phyloP scores from a whole-genome alignment of 2,113 vertebrate species.

The Menura novaehollandiae region DNA sequence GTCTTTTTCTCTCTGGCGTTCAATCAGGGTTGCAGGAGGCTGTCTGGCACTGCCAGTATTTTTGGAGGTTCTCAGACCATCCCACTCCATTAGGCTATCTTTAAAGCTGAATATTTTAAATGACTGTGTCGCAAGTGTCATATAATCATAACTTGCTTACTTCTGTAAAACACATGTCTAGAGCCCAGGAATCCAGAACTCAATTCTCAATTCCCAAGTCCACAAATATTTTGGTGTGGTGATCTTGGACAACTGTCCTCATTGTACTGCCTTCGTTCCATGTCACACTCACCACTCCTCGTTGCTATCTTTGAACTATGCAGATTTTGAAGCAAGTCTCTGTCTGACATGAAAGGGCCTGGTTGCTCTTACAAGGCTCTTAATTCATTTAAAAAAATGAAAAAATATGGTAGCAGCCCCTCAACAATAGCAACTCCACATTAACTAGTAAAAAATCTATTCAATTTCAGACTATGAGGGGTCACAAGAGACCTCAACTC shows the following conservation, averaged over 20 bases:
- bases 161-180: neutral
- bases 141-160: neutral
- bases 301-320: neutral
- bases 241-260: no score
- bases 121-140: neutral
- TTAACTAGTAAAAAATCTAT: neutral
- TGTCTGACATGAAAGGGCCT: neutral
- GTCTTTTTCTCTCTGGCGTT: neutral
- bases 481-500: neutral
- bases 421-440: neutral
- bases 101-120: neutral
- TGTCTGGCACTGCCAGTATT: neutral
- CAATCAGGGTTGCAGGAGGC: neutral
- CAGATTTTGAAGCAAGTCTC: neutral
- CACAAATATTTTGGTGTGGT: neutral
- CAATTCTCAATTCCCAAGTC: neutral
- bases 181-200: no score
- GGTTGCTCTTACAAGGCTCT: neutral
- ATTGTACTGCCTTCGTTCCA: rapidly evolving
- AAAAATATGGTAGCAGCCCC: neutral
- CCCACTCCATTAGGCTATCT: neutral
- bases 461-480: neutral
- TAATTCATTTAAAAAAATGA: neutral
- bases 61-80: neutral
- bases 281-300: neutral